Evolutionary conservation across 2,888 invertebrate genomes (phyloP), one percentile per base, ranked within the genome.

Genomic region (Callinectes sapidus): DNA sequence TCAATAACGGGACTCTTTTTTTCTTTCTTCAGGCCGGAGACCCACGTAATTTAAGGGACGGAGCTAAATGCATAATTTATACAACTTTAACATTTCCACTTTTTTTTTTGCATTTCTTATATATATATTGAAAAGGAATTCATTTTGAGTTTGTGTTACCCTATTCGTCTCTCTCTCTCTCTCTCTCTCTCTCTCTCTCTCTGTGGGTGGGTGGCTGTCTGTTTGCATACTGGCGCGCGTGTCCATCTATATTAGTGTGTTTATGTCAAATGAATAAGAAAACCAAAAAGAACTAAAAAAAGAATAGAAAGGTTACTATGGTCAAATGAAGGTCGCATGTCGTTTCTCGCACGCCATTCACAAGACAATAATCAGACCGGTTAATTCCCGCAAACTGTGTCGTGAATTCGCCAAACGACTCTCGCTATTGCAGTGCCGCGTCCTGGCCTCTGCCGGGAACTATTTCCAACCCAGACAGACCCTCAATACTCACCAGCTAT

Each of bases 291-390:
- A n/a, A n/a, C 8, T 8, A n/a, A 35, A 28, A 87, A 23, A 61
- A 16, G 23, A 61, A 61, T 23, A n/a, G 13, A 77, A 77, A 28
- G 28, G 71, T 77, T n/a, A n/a, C 71, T 0, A 23, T 23, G 8
- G 71, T 77, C 71, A 77, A 77, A 77, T 77, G 71, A 77, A n/a
- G 71, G 71, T 77, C 71, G 71, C n/a, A 77, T 77, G 71, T 77
- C 71, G 71, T 77, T 28, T 77, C 28, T 77, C 28, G n/a, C 28
- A 28, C 71, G 71, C 71, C 71, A 77, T 77, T 77, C 71, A 77
- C 71, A 77, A 77, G 71, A 77, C 71, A 77, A 77, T 77, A 77
- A 77, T 77, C 71, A 77, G 71, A 77, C 71, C 71, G 71, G 71
- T 77, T 77, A 77, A 77, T 77, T 77, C 28, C 71, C 71, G 28